These are phyloP conservation scores for Proterorhinus semilunaris DNA, from an alignment of 2,113 vertebrate genomes.

Conservation along the genomic window DNA sequence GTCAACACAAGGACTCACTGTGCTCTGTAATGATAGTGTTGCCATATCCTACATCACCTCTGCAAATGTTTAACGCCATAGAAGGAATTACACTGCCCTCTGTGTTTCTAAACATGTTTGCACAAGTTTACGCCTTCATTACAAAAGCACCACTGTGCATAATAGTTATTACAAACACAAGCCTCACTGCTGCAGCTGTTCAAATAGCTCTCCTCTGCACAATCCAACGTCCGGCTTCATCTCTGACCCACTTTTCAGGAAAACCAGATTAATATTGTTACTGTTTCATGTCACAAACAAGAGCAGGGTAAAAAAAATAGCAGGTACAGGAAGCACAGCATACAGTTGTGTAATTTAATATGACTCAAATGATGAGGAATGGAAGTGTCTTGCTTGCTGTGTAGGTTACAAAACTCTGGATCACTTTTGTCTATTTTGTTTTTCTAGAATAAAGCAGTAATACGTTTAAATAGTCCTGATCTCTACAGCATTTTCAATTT, in stretches of 20 bases:
- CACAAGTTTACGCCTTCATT: slow-evolving; percentile 20
- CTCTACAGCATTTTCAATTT: too few species aligned
- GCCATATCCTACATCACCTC: too few species aligned
- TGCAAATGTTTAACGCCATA: background rate
- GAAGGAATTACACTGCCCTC: slow-evolving; percentile 37
- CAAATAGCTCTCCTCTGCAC: background rate
- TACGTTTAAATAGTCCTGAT: too few species aligned
- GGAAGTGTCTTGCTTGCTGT: too few species aligned
- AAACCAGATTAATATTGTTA: slow-evolving; percentile 46
- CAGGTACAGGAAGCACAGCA: background rate
- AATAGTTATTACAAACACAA: slow-evolving; percentile 8
- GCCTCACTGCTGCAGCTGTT: background rate
- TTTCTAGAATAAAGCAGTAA: too few species aligned
- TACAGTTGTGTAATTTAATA: too few species aligned
- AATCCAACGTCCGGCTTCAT: slow-evolving; percentile 19
- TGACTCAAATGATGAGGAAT: too few species aligned
- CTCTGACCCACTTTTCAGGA: slow-evolving; percentile 65
- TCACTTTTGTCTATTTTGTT: too few species aligned
- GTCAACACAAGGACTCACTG: too few species aligned
- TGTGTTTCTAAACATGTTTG: slow-evolving; percentile 8
- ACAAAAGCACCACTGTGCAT: background rate
- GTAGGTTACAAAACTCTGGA: too few species aligned
- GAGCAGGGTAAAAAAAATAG: background rate
- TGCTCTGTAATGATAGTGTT: too few species aligned
- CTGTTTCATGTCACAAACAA: slow-evolving; percentile 15